phyloP scores from a whole-genome alignment of 2,797 vertebrate species.

The Coccyzus lansbergi region DNA sequence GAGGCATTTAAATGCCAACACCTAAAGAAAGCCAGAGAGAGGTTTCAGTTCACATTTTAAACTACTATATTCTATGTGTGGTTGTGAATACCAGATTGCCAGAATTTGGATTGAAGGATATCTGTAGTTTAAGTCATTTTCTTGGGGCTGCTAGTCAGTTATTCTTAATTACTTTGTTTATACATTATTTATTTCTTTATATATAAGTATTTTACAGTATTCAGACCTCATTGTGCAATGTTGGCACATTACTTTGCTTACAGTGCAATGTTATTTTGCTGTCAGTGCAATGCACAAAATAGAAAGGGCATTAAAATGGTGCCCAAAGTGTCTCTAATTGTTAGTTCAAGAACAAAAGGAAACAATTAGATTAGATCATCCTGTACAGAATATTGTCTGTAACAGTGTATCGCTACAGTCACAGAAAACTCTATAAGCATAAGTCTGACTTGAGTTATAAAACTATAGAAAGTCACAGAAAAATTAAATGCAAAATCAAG shows the following conservation, averaged over 20 bases:
- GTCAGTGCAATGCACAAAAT: neutral
- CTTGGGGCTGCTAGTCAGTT: neutral
- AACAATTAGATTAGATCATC: neutral
- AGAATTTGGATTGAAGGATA: neutral
- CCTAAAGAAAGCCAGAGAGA: neutral
- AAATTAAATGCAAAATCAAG: neutral
- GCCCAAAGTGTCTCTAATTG: neutral
- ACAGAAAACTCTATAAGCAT: neutral
- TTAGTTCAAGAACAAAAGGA: neutral
- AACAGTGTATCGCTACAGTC: neutral
- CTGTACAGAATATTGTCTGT: neutral
- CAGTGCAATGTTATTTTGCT: neutral
- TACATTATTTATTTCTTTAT: neutral
- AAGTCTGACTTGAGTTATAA: neutral
- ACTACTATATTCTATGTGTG: neutral
- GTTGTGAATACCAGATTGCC: neutral
- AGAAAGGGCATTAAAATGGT: neutral
- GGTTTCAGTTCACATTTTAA: neutral
- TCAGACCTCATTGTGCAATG: neutral
- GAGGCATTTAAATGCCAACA: neutral
- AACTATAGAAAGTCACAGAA: neutral
- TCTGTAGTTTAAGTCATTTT: neutral
- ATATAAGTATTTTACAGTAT: neutral
- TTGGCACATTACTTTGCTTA: neutral
- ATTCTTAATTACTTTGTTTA: neutral